These are phyloP conservation scores for Paraplagusia blochii DNA, from an alignment of 2,113 vertebrate species.

Conservation along the genomic window DNA sequence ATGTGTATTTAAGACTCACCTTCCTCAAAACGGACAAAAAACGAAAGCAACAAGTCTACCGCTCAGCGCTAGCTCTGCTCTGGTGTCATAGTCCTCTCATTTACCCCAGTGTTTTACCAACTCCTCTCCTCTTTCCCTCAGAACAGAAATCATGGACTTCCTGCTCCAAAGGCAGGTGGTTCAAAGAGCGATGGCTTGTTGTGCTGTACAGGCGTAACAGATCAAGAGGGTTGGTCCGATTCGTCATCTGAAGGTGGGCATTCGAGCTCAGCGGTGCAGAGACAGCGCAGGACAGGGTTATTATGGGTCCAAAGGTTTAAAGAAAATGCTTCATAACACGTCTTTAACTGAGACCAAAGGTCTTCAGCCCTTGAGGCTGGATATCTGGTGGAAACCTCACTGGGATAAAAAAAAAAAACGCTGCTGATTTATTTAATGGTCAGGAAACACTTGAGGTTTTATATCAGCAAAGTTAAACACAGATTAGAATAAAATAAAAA, in stretches of 20 bases:
- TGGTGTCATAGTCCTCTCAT: conserved; percentile 17
- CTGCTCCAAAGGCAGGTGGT: conserved; percentile 29
- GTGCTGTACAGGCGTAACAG: conserved; percentile 12
- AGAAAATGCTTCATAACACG: conserved; percentile 6
- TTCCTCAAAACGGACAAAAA: neutral
- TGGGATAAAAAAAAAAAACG: neutral
- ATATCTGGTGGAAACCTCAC: neutral
- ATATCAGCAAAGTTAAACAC: neutral
- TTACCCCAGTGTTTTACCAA: neutral
- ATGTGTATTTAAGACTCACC: neutral
- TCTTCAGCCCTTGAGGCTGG: conserved; percentile 8
- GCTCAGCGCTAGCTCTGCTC: conserved; percentile 17
- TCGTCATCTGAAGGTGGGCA: conserved; percentile 10
- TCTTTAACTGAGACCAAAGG: conserved; percentile 26
- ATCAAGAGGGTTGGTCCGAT: conserved; percentile 21
- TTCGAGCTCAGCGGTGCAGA: neutral
- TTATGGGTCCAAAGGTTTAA: conserved; percentile 63
- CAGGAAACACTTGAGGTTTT: neutral
- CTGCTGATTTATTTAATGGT: neutral
- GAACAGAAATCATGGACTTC: conserved; percentile 28
- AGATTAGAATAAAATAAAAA: neutral
- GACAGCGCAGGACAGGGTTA: neutral
- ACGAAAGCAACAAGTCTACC: conserved; percentile 7
- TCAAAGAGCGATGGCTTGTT: conserved; percentile 63
- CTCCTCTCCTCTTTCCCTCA: neutral